Base-by-base conservation (phyloP, 2,888 invertebrate genomes). In the Protophormia terraenovae region DNA sequence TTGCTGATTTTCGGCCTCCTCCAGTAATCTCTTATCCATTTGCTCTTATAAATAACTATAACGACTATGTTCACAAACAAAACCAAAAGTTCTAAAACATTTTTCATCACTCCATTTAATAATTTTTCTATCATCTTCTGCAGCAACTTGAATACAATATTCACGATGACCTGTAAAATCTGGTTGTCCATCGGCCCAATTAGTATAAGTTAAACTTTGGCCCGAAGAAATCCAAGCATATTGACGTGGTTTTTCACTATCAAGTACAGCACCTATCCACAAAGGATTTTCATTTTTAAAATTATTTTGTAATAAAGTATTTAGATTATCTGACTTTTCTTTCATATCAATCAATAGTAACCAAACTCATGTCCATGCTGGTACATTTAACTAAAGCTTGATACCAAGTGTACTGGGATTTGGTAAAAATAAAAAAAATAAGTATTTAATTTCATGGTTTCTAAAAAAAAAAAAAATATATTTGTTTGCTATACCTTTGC, bases 401-500 rank as follows among this genome's bases (percentile, higher is more conserved):
- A 41, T 22, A 55, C 35, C 35, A 71, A 55, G 53, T 38, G 38
- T 32, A 55, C 71, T 71, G n/a, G n/a, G n/a, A n/a, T n/a, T n/a
- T n/a, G n/a, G n/a, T n/a, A n/a, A n/a, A n/a, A n/a, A n/a, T n/a
- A n/a, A n/a, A n/a, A n/a, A n/a, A n/a, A n/a, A n/a, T n/a, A n/a
- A n/a, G n/a, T n/a, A n/a, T n/a, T n/a, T n/a, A n/a, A n/a, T n/a
- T n/a, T n/a, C n/a, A n/a, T n/a, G n/a, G n/a, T n/a, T n/a, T n/a
- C n/a, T n/a, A n/a, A n/a, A n/a, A n/a, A n/a, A n/a, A n/a, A n/a
- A n/a, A n/a, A n/a, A n/a, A n/a, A n/a, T n/a, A n/a, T n/a, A n/a
- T n/a, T n/a, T n/a, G n/a, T n/a, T n/a, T n/a, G n/a, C n/a, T n/a
- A n/a, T n/a, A n/a, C n/a, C n/a, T n/a, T n/a, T n/a, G n/a, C n/a